Conservation (phyloP, 2,888 invertebrate species). For the Andricus quercusramuli region DNA sequence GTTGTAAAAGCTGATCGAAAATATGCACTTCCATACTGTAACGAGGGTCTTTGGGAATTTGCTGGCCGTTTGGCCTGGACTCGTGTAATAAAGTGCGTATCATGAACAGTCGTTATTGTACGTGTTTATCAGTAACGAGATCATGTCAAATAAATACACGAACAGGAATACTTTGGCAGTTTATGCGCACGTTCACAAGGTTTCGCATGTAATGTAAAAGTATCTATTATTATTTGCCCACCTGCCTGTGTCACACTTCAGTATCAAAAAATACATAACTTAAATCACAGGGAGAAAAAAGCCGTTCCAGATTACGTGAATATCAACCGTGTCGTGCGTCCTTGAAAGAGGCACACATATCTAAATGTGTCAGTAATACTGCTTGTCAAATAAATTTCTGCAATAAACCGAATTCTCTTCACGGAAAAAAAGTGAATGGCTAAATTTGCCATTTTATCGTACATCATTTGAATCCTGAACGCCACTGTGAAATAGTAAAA, state of each 20-base stretch:
- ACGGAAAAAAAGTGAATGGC: too few species aligned
- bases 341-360: neutral
- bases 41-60: neutral
- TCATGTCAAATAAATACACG: neutral
- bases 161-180: neutral
- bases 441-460: too few species aligned
- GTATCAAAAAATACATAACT: neutral
- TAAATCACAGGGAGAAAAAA: neutral
- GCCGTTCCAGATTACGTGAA: neutral
- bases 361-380: neutral
- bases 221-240: slow-evolving; percentile 6
- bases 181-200: neutral
- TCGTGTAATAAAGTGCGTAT: slow-evolving; percentile 3
- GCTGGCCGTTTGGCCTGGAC: neutral
- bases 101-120: neutral
- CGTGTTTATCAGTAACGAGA: slow-evolving; percentile 20
- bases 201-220: neutral
- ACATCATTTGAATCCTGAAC: too few species aligned
- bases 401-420: neutral
- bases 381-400: neutral
- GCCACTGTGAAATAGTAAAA: too few species aligned
- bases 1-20: neutral
- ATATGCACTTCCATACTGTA: neutral
- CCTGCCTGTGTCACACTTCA: slow-evolving; percentile 2
- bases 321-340: neutral